Percentiles rank a stretch among this genome's conserved stretches.
Evolutionary conservation across 2,113 vertebrate species (phyloP).

Genomic region (Aplodontia rufa): DNA sequence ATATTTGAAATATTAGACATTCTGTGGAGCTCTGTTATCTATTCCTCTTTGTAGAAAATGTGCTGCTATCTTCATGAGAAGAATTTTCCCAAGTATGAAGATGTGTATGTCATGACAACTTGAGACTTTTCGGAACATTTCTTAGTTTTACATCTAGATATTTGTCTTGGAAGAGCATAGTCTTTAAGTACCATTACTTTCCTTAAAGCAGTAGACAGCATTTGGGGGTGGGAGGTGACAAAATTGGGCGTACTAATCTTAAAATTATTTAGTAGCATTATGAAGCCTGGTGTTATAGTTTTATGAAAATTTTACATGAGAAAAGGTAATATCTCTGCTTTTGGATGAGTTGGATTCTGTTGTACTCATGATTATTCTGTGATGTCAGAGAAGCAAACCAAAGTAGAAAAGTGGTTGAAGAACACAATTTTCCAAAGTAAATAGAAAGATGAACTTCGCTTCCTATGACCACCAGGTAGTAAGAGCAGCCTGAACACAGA

Average conservation of each 20-base stretch:
- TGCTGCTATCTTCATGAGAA: neutral
- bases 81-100: neutral
- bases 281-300: neutral
- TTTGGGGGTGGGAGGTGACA: neutral
- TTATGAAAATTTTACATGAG: neutral
- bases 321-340: neutral
- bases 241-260: neutral
- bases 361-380: neutral
- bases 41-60: neutral
- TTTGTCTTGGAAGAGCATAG: neutral
- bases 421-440: neutral
- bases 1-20: neutral
- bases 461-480: fast-evolving
- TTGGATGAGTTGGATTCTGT: neutral
- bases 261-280: neutral
- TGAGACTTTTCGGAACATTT: neutral
- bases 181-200: neutral
- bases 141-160: neutral
- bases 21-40: neutral
- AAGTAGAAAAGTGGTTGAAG: neutral
- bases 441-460: neutral
- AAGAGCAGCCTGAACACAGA: neutral
- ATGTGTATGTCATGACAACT: neutral
- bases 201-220: neutral
- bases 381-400: neutral